Base-by-base conservation (phyloP, 2,113 vertebrate genomes). In the Takifugu bimaculatus region DNA sequence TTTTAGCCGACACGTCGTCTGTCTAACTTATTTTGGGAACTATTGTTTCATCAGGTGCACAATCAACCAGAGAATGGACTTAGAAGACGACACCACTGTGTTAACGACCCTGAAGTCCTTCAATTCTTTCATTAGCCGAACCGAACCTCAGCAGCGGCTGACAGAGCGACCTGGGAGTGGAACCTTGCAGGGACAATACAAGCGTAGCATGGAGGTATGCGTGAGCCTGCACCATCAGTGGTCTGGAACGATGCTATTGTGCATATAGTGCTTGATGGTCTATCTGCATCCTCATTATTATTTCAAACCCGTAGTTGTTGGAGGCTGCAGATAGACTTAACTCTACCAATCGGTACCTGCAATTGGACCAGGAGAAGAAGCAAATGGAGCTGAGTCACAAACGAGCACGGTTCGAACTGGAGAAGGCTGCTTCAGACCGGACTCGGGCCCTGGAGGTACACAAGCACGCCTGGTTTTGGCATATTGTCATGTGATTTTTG, bases 301-400 rank as follows among this genome's bases (percentile, higher is more conserved):
- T 39, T 39, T 39, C 35, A 9, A 39, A 9, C 9, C 35, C 9
- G 6, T 72, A 98, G 95, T 48, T 95, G 82, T 90, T 97, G 67
- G 95, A 96, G 1, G 92, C 94, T 29, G 96, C 93, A 1, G 93
- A 92, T 50, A 91, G 91, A 70, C 93, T 95, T 80, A 91, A 91
- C 5, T 93, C 94, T 0, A 91, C 92, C 70, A 92, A 92, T 1
- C 92, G 89, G 59, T 90, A 94, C 63, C 82, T 96, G 57, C 94
- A 96, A 79, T 74, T 95, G 87, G 94, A 96, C 68, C 83, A 95
- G 60, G 96, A 99, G 88, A 99, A 97, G 89, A 93, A 94, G 80
- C 96, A 95, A 83, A 96, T 98, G 95, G 95, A 97, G 67, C 78
- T 98, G 56, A 97, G 95, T 74, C 96, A 98, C 87, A 98, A 98